phyloP scores from a whole-genome alignment of 2,797 vertebrate species.

The Chaenodraco wilsoni region DNA sequence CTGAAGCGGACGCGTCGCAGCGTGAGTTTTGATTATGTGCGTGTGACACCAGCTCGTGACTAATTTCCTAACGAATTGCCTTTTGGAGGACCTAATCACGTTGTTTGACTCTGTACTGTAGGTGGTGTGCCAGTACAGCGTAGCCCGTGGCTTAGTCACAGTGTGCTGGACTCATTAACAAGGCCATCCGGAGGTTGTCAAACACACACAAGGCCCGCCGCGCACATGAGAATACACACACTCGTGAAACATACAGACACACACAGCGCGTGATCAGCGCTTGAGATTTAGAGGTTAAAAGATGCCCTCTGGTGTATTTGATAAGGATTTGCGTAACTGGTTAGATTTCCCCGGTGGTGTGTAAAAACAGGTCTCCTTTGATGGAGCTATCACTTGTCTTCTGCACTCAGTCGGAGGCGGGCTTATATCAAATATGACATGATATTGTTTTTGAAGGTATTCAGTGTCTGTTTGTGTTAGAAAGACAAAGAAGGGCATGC shows the following conservation, averaged over 20 bases:
- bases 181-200: conserved; percentile 68
- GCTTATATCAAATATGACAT: conserved; percentile 13
- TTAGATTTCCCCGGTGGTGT: conserved; percentile 71
- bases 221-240: conserved; percentile 25
- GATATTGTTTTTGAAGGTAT: conserved; percentile 52
- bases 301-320: conserved; percentile 76
- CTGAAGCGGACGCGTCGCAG: conserved; percentile 17
- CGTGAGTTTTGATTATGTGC: conserved; percentile 43
- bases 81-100: conserved; percentile 80
- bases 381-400: conserved; percentile 72
- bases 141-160: conserved; percentile 73
- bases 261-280: neutral
- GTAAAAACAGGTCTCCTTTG: conserved; percentile 62
- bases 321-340: conserved; percentile 76
- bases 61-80: conserved; percentile 83
- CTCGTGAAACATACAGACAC: conserved; percentile 49
- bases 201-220: conserved; percentile 53
- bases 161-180: conserved; percentile 76
- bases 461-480: conserved; percentile 49
- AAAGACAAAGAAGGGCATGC: conserved; percentile 38
- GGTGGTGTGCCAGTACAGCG: conserved; percentile 69
- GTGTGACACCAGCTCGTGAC: conserved; percentile 69
- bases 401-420: neutral
- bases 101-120: conserved; percentile 74
- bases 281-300: conserved; percentile 71